phyloP scores from a whole-genome alignment of 2,797 vertebrate genomes.

The Chaetophractus vellerosus region DNA sequence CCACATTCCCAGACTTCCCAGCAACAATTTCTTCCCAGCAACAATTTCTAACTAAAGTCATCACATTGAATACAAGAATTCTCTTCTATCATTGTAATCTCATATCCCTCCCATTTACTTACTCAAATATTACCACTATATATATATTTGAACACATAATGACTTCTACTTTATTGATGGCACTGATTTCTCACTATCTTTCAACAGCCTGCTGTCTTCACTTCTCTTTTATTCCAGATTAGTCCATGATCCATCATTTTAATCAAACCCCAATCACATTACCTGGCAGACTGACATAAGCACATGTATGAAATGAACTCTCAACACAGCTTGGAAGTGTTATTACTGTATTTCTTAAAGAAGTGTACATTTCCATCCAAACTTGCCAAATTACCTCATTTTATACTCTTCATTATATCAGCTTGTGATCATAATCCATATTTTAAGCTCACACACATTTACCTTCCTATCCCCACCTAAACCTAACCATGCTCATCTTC shows the following conservation, averaged over 20 bases:
- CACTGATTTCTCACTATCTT: background rate
- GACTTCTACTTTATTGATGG: background rate
- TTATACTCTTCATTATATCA: background rate
- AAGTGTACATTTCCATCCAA: background rate
- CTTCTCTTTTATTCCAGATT: background rate
- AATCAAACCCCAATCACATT: background rate
- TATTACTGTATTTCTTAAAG: background rate
- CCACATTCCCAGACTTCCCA: background rate
- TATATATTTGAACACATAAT: conserved; percentile 2
- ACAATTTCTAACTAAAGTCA: background rate
- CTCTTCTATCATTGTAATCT: background rate
- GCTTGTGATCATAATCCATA: background rate
- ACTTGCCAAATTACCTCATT: background rate
- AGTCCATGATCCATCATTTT: conserved; percentile 14
- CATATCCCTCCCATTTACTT: background rate
- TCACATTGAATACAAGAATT: background rate
- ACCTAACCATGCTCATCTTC: background rate
- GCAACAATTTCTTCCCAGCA: background rate
- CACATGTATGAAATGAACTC: background rate
- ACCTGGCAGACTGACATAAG: background rate
- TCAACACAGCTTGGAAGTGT: background rate
- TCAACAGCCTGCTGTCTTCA: background rate
- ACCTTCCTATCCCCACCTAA: background rate
- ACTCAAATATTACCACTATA: background rate
- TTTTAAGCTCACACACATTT: background rate